Conservation (phyloP, 2,797 vertebrate genomes). For the Amblyopsis hoosieri region DNA sequence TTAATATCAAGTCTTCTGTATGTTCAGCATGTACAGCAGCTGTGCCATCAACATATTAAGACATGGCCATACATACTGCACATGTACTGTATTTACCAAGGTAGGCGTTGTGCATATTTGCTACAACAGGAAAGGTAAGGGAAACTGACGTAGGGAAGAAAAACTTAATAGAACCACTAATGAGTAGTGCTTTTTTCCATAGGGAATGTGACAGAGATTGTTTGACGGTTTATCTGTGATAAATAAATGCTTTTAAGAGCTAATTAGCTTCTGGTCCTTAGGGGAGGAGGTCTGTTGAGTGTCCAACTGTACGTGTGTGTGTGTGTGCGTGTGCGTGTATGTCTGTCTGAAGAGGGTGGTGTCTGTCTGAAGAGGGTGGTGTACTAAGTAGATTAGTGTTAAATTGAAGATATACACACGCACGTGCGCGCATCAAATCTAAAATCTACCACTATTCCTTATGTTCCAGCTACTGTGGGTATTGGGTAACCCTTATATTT, state of each 20-base stretch:
- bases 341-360: too few species aligned
- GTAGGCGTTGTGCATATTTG: conserved; percentile 34
- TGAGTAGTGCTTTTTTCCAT: conserved; percentile 80
- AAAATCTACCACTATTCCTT: background rate
- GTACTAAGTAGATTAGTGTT: conserved; percentile 55
- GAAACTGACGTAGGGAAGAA: conserved; percentile 65
- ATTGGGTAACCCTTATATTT: too few species aligned
- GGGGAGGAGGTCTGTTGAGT: conserved; percentile 67
- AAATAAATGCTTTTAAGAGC: conserved; percentile 82
- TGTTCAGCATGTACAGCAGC: too few species aligned
- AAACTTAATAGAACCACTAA: conserved; percentile 83
- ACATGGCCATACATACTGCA: too few species aligned
- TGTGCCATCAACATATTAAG: too few species aligned
- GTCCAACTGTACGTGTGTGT: conserved; percentile 61
- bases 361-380: conserved; percentile 15
- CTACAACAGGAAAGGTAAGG: conserved; percentile 54
- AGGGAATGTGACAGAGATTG: conserved; percentile 80
- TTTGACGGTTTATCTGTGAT: conserved; percentile 85
- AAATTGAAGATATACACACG: conserved; percentile 47
- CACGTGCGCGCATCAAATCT: conserved; percentile 4
- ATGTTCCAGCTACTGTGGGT: conserved; percentile 15
- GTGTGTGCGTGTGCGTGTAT: conserved; percentile 27
- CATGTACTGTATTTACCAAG: too few species aligned
- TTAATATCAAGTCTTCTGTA: too few species aligned
- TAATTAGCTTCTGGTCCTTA: conserved; percentile 75